These are phyloP conservation scores for Pheosia tremula DNA, from an alignment of 2,888 invertebrate species.

Conservation along the genomic window DNA sequence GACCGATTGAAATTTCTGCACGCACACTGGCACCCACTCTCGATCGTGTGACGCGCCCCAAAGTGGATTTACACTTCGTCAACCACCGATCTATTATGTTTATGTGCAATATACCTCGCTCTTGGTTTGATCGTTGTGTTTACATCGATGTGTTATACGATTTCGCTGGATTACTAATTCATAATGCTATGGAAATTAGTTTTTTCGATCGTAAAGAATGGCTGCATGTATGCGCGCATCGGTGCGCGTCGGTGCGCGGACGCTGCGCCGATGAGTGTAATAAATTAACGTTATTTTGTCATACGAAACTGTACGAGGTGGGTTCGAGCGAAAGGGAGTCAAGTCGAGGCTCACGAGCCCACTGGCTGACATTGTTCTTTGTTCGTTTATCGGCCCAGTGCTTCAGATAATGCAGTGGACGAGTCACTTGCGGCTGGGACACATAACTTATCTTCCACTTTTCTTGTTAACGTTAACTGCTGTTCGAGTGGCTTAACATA, in stretches of 20 bases:
- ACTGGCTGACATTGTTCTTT: constrained; percentile 78
- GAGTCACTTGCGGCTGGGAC: constrained; percentile 51
- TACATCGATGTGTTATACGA: constrained; percentile 53
- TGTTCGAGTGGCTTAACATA: constrained; percentile 52
- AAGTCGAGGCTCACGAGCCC: constrained; percentile 46
- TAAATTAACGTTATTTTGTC: constrained; percentile 76
- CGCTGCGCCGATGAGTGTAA: constrained; percentile 54
- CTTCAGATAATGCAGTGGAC: constrained; percentile 72
- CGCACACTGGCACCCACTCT: constrained; percentile 60
- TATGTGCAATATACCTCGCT: constrained; percentile 28
- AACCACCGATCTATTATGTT: constrained; percentile 37
- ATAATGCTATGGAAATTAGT: constrained; percentile 66
- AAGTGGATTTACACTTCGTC: constrained; percentile 65
- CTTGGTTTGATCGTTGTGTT: constrained; percentile 35
- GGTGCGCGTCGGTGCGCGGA: constrained; percentile 56
- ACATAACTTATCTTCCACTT: constrained; percentile 77
- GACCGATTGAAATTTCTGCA: constrained; percentile 66
- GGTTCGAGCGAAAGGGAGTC: constrained; percentile 79
- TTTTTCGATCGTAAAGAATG: constrained; percentile 60
- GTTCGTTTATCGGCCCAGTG: constrained; percentile 81
- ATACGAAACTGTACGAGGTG: constrained; percentile 63
- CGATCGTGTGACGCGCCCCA: constrained; percentile 56
- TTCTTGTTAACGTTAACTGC: constrained; percentile 67
- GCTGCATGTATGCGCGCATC: constrained; percentile 63
- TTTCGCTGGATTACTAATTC: constrained; percentile 72